Conservation (phyloP, 2,888 invertebrate genomes). For the Lobophora halterata region DNA sequence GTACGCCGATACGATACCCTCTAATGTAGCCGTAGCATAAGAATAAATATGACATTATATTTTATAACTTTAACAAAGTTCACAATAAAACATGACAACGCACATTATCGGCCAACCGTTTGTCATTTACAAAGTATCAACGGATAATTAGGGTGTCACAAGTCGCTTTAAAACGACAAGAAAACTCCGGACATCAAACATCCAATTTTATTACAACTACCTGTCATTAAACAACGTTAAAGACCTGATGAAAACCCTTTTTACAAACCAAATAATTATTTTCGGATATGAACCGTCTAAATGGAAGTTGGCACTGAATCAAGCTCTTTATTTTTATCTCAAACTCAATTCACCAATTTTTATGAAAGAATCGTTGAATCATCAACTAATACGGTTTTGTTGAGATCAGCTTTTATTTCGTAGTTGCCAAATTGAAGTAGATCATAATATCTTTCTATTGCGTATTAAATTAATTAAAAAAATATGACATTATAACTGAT, state of each 20-base stretch:
- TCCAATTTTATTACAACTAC: conserved; percentile 14
- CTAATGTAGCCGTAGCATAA: too few species aligned
- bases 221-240: conserved; percentile 10
- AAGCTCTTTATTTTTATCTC: conserved; percentile 8
- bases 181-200: conserved; percentile 5
- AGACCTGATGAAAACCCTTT: conserved; percentile 10
- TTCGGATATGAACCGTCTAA: conserved; percentile 14
- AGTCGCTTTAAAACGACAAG: background rate
- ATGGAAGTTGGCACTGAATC: conserved; percentile 9
- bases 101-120: too few species aligned
- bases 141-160: too few species aligned
- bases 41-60: too few species aligned
- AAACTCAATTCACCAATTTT: conserved; percentile 5
- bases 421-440: background rate
- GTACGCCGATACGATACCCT: too few species aligned
- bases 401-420: background rate
- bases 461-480: too few species aligned
- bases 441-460: too few species aligned
- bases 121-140: too few species aligned
- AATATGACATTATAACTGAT: too few species aligned
- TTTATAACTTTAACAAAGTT: too few species aligned
- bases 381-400: conserved; percentile 2
- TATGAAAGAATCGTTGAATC: conserved; percentile 4
- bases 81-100: too few species aligned
- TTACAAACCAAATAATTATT: conserved; percentile 7